These are phyloP conservation scores for Crypturellus tataupa DNA, from an alignment of 2,797 vertebrate genomes.

Conservation along the genomic window DNA sequence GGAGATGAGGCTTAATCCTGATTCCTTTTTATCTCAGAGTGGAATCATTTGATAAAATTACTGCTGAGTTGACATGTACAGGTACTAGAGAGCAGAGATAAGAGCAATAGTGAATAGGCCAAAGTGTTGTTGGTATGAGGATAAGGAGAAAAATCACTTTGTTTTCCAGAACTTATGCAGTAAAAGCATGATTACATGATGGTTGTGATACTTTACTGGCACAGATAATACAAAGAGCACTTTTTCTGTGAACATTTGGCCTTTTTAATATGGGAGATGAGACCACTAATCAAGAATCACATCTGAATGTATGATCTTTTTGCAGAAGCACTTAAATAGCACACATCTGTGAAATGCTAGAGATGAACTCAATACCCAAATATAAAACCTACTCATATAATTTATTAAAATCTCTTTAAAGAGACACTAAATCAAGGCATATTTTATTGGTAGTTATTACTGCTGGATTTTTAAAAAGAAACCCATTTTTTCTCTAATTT, in stretches of 20 bases:
- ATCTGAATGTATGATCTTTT: slow-evolving; percentile 53
- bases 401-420: slow-evolving; percentile 70
- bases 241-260: slow-evolving; percentile 20
- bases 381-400: slow-evolving; percentile 64
- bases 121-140: neutral
- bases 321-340: slow-evolving; percentile 69
- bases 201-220: neutral
- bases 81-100: neutral
- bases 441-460: neutral
- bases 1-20: slow-evolving; percentile 7
- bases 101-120: neutral
- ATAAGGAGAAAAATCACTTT: neutral
- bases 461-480: neutral
- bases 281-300: slow-evolving; percentile 43
- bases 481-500: neutral
- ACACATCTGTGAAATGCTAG: slow-evolving; percentile 64
- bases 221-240: neutral
- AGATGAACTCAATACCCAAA: slow-evolving; percentile 67
- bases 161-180: neutral
- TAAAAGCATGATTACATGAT: neutral
- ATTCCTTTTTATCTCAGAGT: slow-evolving; percentile 1
- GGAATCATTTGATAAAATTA: slow-evolving; percentile 10
- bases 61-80: neutral
- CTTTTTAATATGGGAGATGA: slow-evolving; percentile 56
- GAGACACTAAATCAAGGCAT: neutral